Evolutionary conservation across 2,797 vertebrate genomes (phyloP), one percentile per base, ranked within the genome.

Genomic region (Apodemus agrarius): DNA sequence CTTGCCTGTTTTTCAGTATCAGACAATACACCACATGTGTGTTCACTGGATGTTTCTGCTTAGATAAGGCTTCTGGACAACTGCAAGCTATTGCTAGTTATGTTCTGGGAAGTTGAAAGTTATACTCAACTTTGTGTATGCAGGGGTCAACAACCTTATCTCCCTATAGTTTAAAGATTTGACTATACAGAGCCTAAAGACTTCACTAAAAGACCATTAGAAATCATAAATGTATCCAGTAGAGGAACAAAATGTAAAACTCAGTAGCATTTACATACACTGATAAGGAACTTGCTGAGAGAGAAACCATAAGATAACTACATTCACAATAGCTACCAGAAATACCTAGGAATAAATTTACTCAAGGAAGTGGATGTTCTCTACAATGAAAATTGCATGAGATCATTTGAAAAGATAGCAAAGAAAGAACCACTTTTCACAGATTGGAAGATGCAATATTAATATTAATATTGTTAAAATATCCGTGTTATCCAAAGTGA

Each of bases 361-460:
- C 29, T 24, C 22, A 49, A 84, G 40, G 22, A 75, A 22, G 31
- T 37, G 4, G 19, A 82, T 57, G 54, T 49, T 74, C 52, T 61
- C 40, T 37, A 37, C 67, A 75, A 75, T 61, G 40, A 92, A 92
- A 92, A 75, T 91, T 74, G 83, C 65, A 91, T 74, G 67, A 91
- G 67, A 37, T 43, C 83, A 84, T 37, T 19, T n/a, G 90, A 74
- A 75, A 63, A 49, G 67, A 75, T 34, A 91, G 9, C 63, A 14
- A 54, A 40, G n/a, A 80, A 91, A 34, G 26, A 79, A 90, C 37
- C n/a, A 19, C 21, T 49, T 43, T 74, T 43, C 37, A 82, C 26
- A 59, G 29, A 61, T 46, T 61, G 22, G 40, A 37, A 75, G 22
- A 75, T 63, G 31, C n/a, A 17, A 43, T 61, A 49, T 85, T 84